Evolutionary conservation across 2,888 invertebrate species (phyloP), one percentile per base, ranked within the genome.

Genomic region (Tipula vernalis): DNA sequence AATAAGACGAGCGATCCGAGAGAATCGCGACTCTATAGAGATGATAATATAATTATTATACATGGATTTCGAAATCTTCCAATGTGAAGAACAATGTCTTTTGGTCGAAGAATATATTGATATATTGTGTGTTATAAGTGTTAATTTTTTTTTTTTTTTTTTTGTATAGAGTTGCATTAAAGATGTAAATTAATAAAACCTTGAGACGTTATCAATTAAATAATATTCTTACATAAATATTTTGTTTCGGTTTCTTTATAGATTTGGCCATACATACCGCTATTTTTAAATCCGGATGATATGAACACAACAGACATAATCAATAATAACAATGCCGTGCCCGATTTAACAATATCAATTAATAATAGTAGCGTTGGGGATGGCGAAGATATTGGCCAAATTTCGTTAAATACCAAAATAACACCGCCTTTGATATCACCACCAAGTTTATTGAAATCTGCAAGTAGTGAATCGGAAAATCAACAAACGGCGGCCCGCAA

Each of bases 401-500:
- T 10, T 28, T 28, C 71, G 71, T 28, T 71, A 10, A 71, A 71
- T 71, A 28, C 28, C 28, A 71, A 71, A 71, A 12, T 71, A 8
- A 71, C 71, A 28, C 71, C 71, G 12, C 71, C 71, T 47, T 44
- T 47, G 86, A 44, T 44, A 39, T 85, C 85, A 18, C 42, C 85
- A 28, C 42, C 42, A 28, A 71, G 28, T 71, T 28, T 71, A 71
- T 71, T 71, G 13, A 71, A 71, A 71, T 2, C 71, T 10, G 28
- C 3, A 28, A 28, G 28, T 12, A 71, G 3, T 10, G 71, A 71
- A 71, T 12, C 71, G 28, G 71, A 85, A 18, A 85, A 15, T 18
- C 42, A 85, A 44, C 44, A n/a, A 44, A 28, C 28, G 18, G 44
- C 28, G 18, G 44, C 88, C 42, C 91, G 91, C 88, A 93, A 92